Conservation (phyloP, 2,797 vertebrate species). For the Buphagus erythrorhynchus region DNA sequence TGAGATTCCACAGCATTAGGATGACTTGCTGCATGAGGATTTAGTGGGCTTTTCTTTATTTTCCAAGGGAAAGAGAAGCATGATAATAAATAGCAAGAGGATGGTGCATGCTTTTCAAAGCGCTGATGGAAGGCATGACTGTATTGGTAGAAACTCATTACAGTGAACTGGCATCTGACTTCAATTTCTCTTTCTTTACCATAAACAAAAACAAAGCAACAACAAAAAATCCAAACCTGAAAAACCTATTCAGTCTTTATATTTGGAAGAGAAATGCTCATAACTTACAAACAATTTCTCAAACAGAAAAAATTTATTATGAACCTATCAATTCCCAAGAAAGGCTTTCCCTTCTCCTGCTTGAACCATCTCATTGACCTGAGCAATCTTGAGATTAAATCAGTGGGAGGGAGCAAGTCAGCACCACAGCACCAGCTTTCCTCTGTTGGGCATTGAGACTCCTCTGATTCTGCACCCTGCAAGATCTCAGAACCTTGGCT, state of each 20-base stretch:
- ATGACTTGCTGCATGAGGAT: background rate
- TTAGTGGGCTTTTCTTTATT: background rate
- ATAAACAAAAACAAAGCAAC: background rate
- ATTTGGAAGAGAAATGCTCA: background rate
- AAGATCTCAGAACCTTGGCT: background rate
- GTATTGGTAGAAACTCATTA: background rate
- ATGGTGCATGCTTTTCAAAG: background rate
- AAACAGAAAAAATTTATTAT: background rate
- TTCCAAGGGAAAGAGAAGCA: background rate
- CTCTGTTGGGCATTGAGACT: background rate
- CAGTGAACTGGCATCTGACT: background rate
- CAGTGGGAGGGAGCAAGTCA: background rate
- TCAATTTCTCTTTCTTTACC: background rate
- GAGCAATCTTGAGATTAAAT: background rate
- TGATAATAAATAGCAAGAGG: background rate
- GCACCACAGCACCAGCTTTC: background rate
- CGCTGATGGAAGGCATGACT: background rate
- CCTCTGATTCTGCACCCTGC: background rate
- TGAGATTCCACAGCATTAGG: background rate
- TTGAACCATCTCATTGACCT: background rate
- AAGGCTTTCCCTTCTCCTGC: background rate
- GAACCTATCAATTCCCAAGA: background rate
- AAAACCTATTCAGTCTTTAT: background rate
- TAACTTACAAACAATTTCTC: background rate
- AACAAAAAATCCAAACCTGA: background rate